phyloP scores from a whole-genome alignment of 2,888 invertebrate species.

The Danaus chrysippus region DNA sequence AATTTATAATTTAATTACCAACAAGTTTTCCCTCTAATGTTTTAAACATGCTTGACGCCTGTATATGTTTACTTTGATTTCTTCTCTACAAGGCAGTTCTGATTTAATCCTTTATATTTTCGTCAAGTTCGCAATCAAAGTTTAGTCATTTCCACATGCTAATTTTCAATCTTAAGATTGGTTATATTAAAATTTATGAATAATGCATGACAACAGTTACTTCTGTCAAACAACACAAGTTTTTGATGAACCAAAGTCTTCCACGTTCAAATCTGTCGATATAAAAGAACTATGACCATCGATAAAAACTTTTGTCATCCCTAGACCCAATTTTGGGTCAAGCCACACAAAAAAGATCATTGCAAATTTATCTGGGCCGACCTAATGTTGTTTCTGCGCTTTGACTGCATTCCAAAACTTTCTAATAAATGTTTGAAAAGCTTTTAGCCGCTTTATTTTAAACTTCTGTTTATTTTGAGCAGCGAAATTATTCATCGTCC shows the following conservation, averaged over 20 bases:
- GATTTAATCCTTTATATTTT: background rate
- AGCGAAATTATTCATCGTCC: too few relatives aligned
- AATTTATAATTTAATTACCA: background rate
- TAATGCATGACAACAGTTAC: too few relatives aligned
- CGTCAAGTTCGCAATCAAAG: too few relatives aligned
- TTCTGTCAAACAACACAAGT: too few relatives aligned
- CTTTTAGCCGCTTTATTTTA: background rate
- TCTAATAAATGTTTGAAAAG: slow-evolving; percentile 31
- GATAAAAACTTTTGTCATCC: slow-evolving; percentile 34
- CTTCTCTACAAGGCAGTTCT: slow-evolving; percentile 8
- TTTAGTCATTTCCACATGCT: too few relatives aligned
- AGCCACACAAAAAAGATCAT: slow-evolving; percentile 61
- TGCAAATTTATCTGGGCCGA: slow-evolving; percentile 60
- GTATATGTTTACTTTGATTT: slow-evolving; percentile 11
- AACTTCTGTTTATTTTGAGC: too few relatives aligned
- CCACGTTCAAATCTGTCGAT: background rate
- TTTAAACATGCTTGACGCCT: background rate
- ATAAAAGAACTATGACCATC: slow-evolving; percentile 4
- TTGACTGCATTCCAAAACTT: slow-evolving; percentile 38
- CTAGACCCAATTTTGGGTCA: slow-evolving; percentile 51
- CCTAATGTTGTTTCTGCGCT: slow-evolving; percentile 57
- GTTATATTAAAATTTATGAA: too few relatives aligned
- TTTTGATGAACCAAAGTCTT: too few relatives aligned
- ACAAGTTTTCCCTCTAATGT: background rate
- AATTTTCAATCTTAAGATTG: too few relatives aligned